Evolutionary conservation across 1,140 invertebrate genomes (phyloP), one percentile per base, ranked within the genome.

Genomic region (Phocides pigmalion): DNA sequence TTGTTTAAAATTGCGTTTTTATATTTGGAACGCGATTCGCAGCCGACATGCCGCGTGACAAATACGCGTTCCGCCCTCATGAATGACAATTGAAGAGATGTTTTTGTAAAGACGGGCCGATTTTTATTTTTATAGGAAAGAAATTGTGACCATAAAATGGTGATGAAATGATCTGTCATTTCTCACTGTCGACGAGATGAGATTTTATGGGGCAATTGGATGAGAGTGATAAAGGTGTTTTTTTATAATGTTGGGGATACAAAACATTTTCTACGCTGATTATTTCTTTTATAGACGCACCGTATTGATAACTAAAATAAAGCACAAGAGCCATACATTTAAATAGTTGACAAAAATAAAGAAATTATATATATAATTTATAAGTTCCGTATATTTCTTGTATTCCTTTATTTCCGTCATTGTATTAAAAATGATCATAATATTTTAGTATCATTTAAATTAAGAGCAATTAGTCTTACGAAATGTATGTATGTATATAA

Each of bases 1-100:
- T 83, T 82, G 77, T 90, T 90, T 90, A 89, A 90, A 90, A 89
- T 90, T 89, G 85, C 87, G 88, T 89, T 89, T 89, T 88, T 88
- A 89, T 89, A 88, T 90, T 90, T 87, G 85, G 79, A 79, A 82
- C 85, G 82, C 85, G 82, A 86, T 77, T 77, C 81, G 81, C 72
- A 70, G 71, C 66, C 76, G 74, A 70, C 81, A 79, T 76, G 79
- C 68, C 78, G 79, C 79, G 81, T 91, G 88, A 91, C 88, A 91
- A 91, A 91, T 91, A 91, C 87, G 79, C 87, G 73, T 58, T 46
- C 58, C 82, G 82, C 79, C 75, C 85, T 82, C 81, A 91, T 91
- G 89, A 91, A 91, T 91, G 89, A 89, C 89, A 91, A 91, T 91
- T 80, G 80, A 87, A 84, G 84, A 84, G 84, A 89, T 91, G 86